Base-by-base conservation (phyloP, 2,888 invertebrate genomes). In the Eumerus sabulonum region DNA sequence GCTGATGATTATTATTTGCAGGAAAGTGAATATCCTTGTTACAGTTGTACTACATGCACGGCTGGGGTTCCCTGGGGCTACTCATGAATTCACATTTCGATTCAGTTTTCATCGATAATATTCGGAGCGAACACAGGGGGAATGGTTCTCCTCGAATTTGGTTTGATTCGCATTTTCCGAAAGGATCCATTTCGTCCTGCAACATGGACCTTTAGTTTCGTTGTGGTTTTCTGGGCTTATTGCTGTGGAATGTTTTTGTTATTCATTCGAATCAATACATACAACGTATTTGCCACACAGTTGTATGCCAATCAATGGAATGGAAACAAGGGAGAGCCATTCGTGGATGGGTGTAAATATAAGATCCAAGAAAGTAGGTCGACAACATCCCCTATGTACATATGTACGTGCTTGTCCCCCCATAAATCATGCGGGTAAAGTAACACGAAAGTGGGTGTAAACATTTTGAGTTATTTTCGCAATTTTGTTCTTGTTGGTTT, bases 1-100 rank as follows among this genome's bases (percentile, higher is more conserved):
- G 44, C 38, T 38, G 60, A 53, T 68, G 35, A 60, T 60, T 51
- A 51, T 51, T 59, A 60, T 40, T 36, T 38, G 16, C 60, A 45
- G 47, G 27, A 19, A 59, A 70, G 68, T 70, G 68, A 35, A 70
- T 70, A 60, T 60, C 60, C 35, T 53, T 60, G 68, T 60, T 38
- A 59, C 47, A 45, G 45, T 53, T 53, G 13, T 53, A 51, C 45
- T 40, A 53, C 60, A 53, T 45, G 60, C 67, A 68, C 57, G 60
- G 53, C 60, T 53, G 40, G 17, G 51, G 14, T 3, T 14, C 27
- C 7, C 27, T n/a, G 12, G 36, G 3, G 2, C 27, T 27, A 27
- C 7, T 27, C 2, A 7, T 7, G 27, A 51, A 59, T 16, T 51
- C 60, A 38, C 47, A 44, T 50, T 59, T 62, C 57, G 57, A 67